Conservation (phyloP, 2,113 vertebrate species). For the Poicephalus gulielmi region DNA sequence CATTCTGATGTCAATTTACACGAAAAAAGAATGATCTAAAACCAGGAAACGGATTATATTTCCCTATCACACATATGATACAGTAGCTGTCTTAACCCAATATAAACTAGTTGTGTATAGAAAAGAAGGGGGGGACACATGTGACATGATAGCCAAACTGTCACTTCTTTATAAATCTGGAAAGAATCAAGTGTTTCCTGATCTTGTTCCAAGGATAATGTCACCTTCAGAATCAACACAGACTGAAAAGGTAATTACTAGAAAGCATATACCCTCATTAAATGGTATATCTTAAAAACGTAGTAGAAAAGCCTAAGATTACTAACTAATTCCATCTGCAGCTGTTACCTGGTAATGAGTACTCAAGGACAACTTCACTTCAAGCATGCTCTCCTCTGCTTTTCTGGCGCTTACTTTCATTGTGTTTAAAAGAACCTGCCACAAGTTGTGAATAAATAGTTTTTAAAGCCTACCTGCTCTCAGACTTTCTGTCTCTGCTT, state of each 20-base stretch:
- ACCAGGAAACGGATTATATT: not conserved
- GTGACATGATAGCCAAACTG: not conserved
- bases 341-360: not conserved
- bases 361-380: not conserved
- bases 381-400: not conserved
- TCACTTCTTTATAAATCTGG: not conserved
- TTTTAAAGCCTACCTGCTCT: slow-evolving; percentile 7
- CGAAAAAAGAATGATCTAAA: not conserved
- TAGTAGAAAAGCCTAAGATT: not conserved
- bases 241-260: not conserved
- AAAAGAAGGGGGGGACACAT: not conserved
- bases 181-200: not conserved
- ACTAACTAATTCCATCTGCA: not conserved
- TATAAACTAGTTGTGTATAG: not conserved
- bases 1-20: not conserved
- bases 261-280: not conserved
- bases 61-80: not conserved
- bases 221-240: not conserved
- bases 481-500: not conserved
- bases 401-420: not conserved
- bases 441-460: not conserved
- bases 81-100: not conserved
- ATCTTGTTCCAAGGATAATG: not conserved
- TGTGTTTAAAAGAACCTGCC: not conserved
- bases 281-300: not conserved